phyloP scores from a whole-genome alignment of 2,797 vertebrate species.

The Argyrosomus regius region DNA sequence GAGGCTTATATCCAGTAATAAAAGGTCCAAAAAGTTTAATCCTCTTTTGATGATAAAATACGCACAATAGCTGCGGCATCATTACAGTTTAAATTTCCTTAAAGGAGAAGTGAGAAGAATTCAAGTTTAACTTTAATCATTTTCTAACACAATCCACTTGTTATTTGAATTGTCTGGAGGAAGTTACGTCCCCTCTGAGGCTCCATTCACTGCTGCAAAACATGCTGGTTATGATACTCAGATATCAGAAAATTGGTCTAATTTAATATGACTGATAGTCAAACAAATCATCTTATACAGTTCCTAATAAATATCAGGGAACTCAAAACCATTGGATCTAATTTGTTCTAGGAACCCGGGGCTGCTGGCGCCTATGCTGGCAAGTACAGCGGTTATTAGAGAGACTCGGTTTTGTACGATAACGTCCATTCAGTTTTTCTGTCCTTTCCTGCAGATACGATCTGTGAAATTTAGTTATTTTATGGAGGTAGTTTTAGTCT shows the following conservation, averaged over 20 bases:
- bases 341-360: constrained; percentile 7
- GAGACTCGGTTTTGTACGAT: constrained; percentile 1
- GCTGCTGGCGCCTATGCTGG: background rate
- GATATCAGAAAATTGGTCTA: constrained; percentile 8
- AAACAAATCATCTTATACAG: constrained; percentile 2
- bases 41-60: background rate
- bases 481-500: background rate
- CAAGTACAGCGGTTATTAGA: constrained; percentile 9
- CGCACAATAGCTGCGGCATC: background rate
- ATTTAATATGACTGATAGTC: constrained; percentile 32
- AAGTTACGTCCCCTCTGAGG: background rate
- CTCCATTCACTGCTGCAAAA: constrained; percentile 11
- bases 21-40: background rate
- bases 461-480: background rate
- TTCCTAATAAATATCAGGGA: constrained; percentile 12
- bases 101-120: background rate
- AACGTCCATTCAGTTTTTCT: constrained; percentile 7
- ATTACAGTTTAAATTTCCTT: background rate
- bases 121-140: background rate
- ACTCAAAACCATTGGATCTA: constrained; percentile 10
- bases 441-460: constrained; percentile 9
- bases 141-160: constrained; percentile 2
- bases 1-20: background rate
- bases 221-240: constrained; percentile 5
- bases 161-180: background rate